phyloP scores from a whole-genome alignment of 2,888 invertebrate species.

The Marronus borbonicus region DNA sequence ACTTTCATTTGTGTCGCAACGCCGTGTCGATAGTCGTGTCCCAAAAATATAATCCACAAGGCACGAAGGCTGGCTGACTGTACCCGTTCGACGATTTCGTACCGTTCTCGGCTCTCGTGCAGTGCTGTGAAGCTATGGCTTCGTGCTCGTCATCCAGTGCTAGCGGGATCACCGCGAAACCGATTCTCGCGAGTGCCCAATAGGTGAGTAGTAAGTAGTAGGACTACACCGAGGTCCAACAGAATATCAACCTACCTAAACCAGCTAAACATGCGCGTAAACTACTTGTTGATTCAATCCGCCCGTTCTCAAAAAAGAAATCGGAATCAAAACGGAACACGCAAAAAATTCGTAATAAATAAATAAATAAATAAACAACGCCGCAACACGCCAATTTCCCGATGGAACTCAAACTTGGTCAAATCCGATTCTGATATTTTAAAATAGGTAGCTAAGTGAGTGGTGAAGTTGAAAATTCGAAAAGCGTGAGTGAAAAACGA shows the following conservation, averaged over 20 bases:
- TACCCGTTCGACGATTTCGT: slow-evolving; percentile 30
- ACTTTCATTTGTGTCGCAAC: slow-evolving; percentile 72
- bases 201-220: slow-evolving; percentile 61
- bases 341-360: slow-evolving; percentile 1
- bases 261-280: slow-evolving; percentile 43
- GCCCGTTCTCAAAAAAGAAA: slow-evolving; percentile 22
- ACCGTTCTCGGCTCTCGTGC: slow-evolving; percentile 61
- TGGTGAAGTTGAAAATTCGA: background rate
- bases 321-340: slow-evolving; percentile 1
- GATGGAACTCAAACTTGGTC: background rate
- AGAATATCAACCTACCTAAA: slow-evolving; percentile 37
- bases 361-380: background rate
- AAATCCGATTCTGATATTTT: background rate
- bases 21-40: slow-evolving; percentile 69
- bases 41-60: slow-evolving; percentile 69
- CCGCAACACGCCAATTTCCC: background rate
- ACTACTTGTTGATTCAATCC: slow-evolving; percentile 46
- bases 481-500: background rate
- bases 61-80: slow-evolving; percentile 56
- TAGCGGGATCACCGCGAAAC: slow-evolving; percentile 65
- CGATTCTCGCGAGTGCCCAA: slow-evolving; percentile 65
- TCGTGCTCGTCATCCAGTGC: slow-evolving; percentile 65
- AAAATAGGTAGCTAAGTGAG: too few relatives aligned
- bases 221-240: slow-evolving; percentile 7
- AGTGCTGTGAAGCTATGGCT: slow-evolving; percentile 66